phyloP scores from a whole-genome alignment of 2,797 vertebrate genomes.

The Falco concolor region DNA sequence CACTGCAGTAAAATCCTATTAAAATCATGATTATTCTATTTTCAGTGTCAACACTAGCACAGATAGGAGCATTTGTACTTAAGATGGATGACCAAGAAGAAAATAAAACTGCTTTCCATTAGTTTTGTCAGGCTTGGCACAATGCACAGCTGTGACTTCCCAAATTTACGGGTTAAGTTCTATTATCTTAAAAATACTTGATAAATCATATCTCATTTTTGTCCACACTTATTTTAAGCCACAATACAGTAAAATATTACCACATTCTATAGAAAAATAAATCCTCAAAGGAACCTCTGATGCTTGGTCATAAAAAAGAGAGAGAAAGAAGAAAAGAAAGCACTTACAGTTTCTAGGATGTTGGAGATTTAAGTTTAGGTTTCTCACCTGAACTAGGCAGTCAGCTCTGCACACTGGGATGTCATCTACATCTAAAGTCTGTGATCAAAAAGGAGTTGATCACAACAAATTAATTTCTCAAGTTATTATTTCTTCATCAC shows the following conservation, averaged over 20 bases:
- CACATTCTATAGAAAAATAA: neutral
- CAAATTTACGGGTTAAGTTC: neutral
- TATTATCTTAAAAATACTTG: neutral
- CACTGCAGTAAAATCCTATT: neutral
- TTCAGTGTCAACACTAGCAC: neutral
- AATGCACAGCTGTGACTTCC: neutral
- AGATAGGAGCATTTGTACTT: neutral
- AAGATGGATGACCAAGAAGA: neutral
- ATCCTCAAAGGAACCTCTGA: neutral
- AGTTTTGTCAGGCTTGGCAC: neutral
- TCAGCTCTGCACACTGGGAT: neutral
- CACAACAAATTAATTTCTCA: neutral
- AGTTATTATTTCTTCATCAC: neutral
- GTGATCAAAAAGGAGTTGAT: neutral
- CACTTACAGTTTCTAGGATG: neutral
- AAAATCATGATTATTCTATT: neutral
- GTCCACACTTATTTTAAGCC: neutral
- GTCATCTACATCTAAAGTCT: neutral
- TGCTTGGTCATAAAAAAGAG: neutral
- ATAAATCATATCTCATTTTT: neutral
- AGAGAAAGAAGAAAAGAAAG: neutral
- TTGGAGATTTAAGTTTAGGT: neutral
- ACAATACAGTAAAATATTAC: neutral
- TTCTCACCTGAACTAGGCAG: neutral
- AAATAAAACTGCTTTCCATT: neutral